Conservation (phyloP, 1,140 invertebrate genomes). For the Lasaia peninsularis region DNA sequence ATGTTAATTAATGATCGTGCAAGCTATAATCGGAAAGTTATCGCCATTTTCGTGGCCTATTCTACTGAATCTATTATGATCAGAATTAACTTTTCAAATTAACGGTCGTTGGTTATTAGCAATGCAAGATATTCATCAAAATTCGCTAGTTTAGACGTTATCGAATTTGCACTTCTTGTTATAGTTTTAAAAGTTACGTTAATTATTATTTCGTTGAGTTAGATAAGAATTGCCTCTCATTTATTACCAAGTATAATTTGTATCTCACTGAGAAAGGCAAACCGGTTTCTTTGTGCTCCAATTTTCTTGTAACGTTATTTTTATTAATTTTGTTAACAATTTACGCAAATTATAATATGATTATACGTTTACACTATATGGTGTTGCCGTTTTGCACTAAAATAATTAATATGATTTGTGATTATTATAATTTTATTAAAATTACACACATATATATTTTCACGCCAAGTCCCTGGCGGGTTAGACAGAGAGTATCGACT, state of each 20-base stretch:
- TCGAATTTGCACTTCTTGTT: background rate
- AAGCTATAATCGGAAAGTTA: background rate
- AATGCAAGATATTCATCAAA: too few species aligned
- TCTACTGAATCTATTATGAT: background rate
- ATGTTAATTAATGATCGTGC: constrained; percentile 5
- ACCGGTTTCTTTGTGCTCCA: constrained; percentile 1
- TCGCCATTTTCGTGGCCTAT: background rate
- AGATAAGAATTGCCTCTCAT: background rate
- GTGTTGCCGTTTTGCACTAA: too few species aligned
- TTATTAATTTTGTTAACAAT: constrained; percentile 1
- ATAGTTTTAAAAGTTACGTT: background rate
- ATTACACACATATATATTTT: too few species aligned
- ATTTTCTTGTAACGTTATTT: constrained; percentile 1
- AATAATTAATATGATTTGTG: too few species aligned
- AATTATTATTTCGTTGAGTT: constrained; percentile 5
- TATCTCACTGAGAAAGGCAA: background rate
- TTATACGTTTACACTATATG: too few species aligned
- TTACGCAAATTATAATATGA: background rate
- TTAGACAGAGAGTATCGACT: too few species aligned
- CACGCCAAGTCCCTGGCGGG: too few species aligned
- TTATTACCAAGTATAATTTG: background rate
- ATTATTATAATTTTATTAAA: too few species aligned
- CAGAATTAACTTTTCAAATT: background rate
- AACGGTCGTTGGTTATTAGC: background rate
- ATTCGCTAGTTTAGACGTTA: too few species aligned